Percentiles rank a stretch among this genome's conserved stretches.
phyloP scores from a whole-genome alignment of 2,113 vertebrate species.

The Cheilinus undulatus region DNA sequence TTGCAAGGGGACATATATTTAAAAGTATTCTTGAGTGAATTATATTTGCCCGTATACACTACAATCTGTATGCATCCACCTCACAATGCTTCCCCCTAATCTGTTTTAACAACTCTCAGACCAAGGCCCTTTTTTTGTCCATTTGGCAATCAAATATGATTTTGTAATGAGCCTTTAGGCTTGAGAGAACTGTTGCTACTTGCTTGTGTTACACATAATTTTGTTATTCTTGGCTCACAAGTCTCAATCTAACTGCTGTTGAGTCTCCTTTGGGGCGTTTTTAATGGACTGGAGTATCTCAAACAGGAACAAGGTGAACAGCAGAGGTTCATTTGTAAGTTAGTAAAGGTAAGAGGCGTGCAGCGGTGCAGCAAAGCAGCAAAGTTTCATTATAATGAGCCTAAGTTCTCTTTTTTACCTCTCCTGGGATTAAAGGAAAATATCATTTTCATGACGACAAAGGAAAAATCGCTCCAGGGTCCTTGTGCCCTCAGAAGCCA shows the following conservation, averaged over 20 bases:
- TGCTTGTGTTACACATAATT: constrained; percentile 51
- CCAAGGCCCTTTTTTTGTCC: constrained; percentile 46
- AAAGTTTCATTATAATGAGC: constrained; percentile 69
- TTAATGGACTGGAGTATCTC: constrained; percentile 35
- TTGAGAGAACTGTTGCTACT: constrained; percentile 29
- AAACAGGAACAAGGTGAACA: constrained; percentile 39
- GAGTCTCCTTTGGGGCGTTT: constrained; percentile 29
- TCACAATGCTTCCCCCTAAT: constrained; percentile 56
- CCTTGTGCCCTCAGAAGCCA: constrained; percentile 18
- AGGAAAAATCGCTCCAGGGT: constrained; percentile 23
- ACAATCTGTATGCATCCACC: constrained; percentile 31
- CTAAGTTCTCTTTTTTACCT: constrained; percentile 37
- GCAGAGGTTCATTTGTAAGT: constrained; percentile 46
- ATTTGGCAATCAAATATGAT: constrained; percentile 65
- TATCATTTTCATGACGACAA: constrained; percentile 52
- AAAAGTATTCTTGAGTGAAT: no score
- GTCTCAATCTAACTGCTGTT: constrained; percentile 39
- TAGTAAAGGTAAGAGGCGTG: constrained; percentile 48
- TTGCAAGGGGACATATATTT: no score
- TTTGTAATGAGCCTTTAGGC: constrained; percentile 34
- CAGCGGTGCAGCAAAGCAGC: constrained; percentile 47
- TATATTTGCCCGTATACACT: no score
- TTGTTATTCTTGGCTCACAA: constrained; percentile 41
- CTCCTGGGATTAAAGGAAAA: constrained; percentile 40
- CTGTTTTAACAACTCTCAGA: constrained; percentile 42